phyloP scores from a whole-genome alignment of 1,140 invertebrate genomes.

The Drosophila kepulauana region DNA sequence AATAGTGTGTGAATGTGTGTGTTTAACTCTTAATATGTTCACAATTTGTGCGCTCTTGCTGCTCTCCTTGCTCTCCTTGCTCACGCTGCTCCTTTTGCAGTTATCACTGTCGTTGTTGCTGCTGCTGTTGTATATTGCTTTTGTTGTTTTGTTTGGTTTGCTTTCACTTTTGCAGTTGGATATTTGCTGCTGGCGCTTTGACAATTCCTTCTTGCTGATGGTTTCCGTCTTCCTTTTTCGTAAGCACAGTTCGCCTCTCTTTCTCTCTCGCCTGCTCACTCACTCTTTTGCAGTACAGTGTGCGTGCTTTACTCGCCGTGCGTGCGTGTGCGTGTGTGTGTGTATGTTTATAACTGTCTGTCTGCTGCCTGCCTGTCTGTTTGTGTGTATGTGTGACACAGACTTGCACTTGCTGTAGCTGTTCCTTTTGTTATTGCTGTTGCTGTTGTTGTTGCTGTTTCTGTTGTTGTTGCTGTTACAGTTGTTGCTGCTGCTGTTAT shows the following conservation, averaged over 20 bases:
- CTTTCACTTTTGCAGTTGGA: constrained; percentile 18
- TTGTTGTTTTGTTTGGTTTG: constrained; percentile 26
- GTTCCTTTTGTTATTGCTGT: constrained; percentile 25
- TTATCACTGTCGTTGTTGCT: constrained; percentile 30
- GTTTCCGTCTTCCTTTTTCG: constrained; percentile 27
- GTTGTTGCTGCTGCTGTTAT: constrained; percentile 54
- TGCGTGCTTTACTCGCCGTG: constrained; percentile 4
- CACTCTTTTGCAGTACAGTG: not conserved
- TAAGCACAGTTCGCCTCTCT: constrained; percentile 10
- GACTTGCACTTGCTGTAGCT: constrained; percentile 32
- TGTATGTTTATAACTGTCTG: constrained; percentile 1
- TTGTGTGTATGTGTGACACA: constrained; percentile 36
- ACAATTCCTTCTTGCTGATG: constrained; percentile 23
- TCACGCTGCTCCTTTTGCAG: constrained; percentile 15
- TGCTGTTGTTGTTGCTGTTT: constrained; percentile 38
- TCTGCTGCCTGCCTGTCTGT: constrained; percentile 9
- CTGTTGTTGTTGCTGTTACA: constrained; percentile 39
- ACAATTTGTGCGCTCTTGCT: constrained; percentile 19
- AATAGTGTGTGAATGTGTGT: constrained; percentile 4
- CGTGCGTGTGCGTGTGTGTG: constrained; percentile 11
- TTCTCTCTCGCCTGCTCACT: not conserved
- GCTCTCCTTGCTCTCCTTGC: not conserved
- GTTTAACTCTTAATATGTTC: constrained; percentile 7
- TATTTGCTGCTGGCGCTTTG: constrained; percentile 12
- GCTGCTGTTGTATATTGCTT: constrained; percentile 22